phyloP scores from a whole-genome alignment of 1,140 invertebrate species.

The Drosophila varians region DNA sequence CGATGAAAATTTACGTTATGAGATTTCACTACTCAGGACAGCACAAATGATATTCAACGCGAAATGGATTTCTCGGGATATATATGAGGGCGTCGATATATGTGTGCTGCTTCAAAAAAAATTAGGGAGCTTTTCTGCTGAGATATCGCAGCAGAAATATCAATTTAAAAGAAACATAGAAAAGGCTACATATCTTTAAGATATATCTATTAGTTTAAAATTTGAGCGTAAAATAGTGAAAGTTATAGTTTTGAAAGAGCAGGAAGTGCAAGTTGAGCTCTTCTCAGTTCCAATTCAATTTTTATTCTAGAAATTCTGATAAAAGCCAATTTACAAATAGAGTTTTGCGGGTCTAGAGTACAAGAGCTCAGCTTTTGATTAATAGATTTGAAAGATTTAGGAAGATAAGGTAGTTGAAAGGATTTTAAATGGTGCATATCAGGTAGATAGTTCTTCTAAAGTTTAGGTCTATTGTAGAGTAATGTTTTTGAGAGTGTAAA shows the following conservation, averaged over 20 bases:
- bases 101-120: slow-evolving; percentile 55
- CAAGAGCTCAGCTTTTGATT: slow-evolving; percentile 65
- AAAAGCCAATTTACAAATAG: slow-evolving; percentile 54
- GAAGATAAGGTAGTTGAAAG: slow-evolving; percentile 46
- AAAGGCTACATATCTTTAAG: slow-evolving; percentile 24
- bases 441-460: slow-evolving; percentile 32
- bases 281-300: slow-evolving; percentile 15
- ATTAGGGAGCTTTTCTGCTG: slow-evolving; percentile 29
- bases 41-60: slow-evolving; percentile 71
- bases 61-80: slow-evolving; percentile 17
- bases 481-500: slow-evolving; percentile 35
- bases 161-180: slow-evolving; percentile 29
- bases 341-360: background rate
- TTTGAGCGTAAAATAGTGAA: slow-evolving; percentile 27
- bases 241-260: slow-evolving; percentile 47
- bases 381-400: slow-evolving; percentile 40
- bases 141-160: slow-evolving; percentile 16
- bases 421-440: slow-evolving; percentile 42
- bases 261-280: slow-evolving; percentile 68
- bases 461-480: slow-evolving; percentile 20
- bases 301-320: slow-evolving; percentile 12
- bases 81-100: slow-evolving; percentile 48
- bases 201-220: slow-evolving; percentile 18
- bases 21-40: slow-evolving; percentile 82
- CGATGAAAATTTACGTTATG: slow-evolving; percentile 83